Evolutionary conservation across 2,797 vertebrate genomes (phyloP).

Genomic region (Chelidonichthys spinosus): DNA sequence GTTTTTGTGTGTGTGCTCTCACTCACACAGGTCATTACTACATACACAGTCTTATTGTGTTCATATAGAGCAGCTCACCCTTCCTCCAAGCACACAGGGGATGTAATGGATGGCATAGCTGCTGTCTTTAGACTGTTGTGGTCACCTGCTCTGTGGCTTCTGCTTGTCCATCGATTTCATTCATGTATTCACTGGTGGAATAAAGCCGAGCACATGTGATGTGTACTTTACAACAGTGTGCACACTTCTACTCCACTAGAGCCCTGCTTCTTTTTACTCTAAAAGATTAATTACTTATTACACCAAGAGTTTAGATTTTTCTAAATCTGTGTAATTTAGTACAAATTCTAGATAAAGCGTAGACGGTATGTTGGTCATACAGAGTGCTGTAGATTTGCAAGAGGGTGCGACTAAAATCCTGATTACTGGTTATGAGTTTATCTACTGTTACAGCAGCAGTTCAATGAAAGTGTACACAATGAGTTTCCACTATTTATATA

Average conservation of each 20-base stretch:
- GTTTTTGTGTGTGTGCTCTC: constrained; percentile 14
- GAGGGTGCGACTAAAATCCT: not conserved
- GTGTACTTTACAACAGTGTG: not conserved
- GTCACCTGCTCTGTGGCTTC: not conserved
- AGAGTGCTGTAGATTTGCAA: not conserved
- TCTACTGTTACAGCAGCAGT: not conserved
- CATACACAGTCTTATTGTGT: constrained; percentile 52
- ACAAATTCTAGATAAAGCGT: too few relatives aligned
- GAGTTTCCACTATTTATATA: not conserved
- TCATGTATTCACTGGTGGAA: not conserved
- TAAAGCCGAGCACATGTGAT: not conserved
- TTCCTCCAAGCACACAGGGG: not conserved
- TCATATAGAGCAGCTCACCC: constrained; percentile 30
- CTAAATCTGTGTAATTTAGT: not conserved
- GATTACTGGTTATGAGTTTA: not conserved
- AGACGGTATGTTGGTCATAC: not conserved
- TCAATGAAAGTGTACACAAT: not conserved
- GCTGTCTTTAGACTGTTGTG: not conserved
- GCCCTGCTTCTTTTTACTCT: not conserved
- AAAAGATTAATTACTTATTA: not conserved
- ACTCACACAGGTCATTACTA: constrained; percentile 61
- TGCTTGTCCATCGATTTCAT: not conserved
- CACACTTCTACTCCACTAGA: not conserved
- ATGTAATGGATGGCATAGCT: constrained; percentile 1
- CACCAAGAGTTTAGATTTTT: not conserved